phyloP scores from a whole-genome alignment of 2,797 vertebrate species.

The Sebastes variabilis region DNA sequence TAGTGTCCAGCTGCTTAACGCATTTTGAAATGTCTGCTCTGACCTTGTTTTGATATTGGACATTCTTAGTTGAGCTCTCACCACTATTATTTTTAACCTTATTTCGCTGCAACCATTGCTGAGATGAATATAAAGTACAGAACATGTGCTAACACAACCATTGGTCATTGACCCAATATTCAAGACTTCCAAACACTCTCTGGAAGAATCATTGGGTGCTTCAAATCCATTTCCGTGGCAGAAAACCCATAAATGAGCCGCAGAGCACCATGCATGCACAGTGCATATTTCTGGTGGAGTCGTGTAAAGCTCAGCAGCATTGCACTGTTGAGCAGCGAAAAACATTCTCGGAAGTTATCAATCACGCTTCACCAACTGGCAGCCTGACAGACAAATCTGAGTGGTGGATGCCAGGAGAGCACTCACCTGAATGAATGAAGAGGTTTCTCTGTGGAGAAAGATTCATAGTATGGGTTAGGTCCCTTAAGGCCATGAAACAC shows the following conservation, averaged over 20 bases:
- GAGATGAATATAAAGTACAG: neutral
- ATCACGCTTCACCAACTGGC: neutral
- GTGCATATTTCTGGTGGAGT: neutral
- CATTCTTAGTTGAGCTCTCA: neutral
- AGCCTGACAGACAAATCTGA: neutral
- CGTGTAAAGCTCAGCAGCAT: neutral
- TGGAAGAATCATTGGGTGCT: neutral
- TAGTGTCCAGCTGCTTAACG: too few relatives aligned
- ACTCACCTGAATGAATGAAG: neutral
- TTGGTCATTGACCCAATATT: neutral
- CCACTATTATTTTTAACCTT: neutral
- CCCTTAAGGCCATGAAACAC: too few relatives aligned
- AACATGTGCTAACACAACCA: neutral
- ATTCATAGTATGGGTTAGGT: neutral
- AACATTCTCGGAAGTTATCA: conserved; percentile 1
- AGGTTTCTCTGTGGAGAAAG: neutral
- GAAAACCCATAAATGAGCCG: neutral
- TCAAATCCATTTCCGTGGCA: neutral
- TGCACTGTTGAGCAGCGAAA: neutral
- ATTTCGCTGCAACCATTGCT: neutral
- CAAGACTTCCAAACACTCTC: neutral
- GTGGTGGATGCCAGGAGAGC: neutral
- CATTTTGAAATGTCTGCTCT: neutral
- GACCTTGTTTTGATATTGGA: neutral
- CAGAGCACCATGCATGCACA: neutral